A percentile compares a stretch with the other conserved stretches of the same genome.
Evolutionary conservation across 2,113 vertebrate genomes (phyloP).

Genomic region (Zosterops borbonicus): DNA sequence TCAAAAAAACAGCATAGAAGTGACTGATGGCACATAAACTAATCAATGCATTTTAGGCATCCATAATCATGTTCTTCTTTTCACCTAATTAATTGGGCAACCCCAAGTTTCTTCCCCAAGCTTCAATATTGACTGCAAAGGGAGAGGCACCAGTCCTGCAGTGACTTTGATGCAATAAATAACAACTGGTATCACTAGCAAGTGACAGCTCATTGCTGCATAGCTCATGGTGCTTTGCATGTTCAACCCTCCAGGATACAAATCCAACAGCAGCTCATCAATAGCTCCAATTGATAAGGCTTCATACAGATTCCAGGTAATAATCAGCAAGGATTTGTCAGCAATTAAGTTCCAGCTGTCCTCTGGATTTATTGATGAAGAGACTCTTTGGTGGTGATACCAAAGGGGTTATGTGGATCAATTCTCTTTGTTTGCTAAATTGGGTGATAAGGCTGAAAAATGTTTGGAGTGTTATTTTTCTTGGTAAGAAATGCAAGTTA

Average conservation of each 20-base stretch:
- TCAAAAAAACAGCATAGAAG: neutral
- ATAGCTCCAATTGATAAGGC: neutral
- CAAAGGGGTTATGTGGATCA: neutral
- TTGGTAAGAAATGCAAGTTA: neutral
- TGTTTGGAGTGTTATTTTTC: neutral
- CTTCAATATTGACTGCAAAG: neutral
- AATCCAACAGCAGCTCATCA: neutral
- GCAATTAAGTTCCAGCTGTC: neutral
- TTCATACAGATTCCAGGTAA: neutral
- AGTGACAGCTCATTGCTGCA: neutral
- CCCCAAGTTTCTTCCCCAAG: neutral
- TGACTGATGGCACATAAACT: neutral
- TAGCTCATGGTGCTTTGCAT: neutral
- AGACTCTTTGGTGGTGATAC: neutral
- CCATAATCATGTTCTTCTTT: neutral
- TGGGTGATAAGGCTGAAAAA: neutral
- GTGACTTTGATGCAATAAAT: neutral
- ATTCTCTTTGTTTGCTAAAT: neutral
- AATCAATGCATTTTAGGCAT: neutral
- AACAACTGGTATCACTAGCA: fast-evolving
- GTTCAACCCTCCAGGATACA: neutral
- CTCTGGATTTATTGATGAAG: neutral
- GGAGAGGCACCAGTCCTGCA: neutral
- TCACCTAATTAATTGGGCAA: neutral
- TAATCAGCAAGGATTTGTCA: neutral